Evolutionary conservation across 2,113 vertebrate genomes (phyloP).

Genomic region (Apteryx owenii): DNA sequence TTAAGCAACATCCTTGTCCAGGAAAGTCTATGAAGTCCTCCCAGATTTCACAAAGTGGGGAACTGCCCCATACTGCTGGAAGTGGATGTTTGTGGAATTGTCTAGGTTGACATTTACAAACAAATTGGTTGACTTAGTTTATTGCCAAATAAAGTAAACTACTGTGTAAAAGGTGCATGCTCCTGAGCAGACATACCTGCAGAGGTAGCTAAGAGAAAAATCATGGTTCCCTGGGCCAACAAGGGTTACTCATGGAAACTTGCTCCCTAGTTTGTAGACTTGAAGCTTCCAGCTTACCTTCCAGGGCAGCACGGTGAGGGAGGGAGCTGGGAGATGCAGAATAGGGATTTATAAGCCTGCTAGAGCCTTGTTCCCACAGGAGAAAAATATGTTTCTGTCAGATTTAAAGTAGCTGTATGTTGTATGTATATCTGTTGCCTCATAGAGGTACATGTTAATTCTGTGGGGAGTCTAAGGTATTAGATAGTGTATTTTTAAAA

Average conservation of each 20-base stretch:
- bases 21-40: not conserved
- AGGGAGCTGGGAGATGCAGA: not conserved
- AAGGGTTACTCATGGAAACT: not conserved
- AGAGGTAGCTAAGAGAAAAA: not conserved
- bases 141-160: not conserved
- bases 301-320: not conserved
- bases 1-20: not conserved
- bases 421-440: not conserved
- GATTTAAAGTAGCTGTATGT: not conserved
- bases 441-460: not conserved
- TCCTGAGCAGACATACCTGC: not conserved
- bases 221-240: not conserved
- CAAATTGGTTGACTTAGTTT: not conserved
- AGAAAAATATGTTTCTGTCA: not conserved
- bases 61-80: not conserved
- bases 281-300: not conserved
- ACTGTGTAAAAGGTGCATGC: accelerated
- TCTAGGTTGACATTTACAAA: not conserved
- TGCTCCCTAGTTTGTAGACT: not conserved
- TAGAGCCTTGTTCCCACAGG: not conserved
- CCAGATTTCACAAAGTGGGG: not conserved
- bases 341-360: not conserved
- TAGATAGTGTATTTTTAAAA: not conserved
- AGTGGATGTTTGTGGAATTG: not conserved
- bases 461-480: not conserved